Conservation (phyloP, 2,888 invertebrate species). For the Caenorhabditis sp. region DNA sequence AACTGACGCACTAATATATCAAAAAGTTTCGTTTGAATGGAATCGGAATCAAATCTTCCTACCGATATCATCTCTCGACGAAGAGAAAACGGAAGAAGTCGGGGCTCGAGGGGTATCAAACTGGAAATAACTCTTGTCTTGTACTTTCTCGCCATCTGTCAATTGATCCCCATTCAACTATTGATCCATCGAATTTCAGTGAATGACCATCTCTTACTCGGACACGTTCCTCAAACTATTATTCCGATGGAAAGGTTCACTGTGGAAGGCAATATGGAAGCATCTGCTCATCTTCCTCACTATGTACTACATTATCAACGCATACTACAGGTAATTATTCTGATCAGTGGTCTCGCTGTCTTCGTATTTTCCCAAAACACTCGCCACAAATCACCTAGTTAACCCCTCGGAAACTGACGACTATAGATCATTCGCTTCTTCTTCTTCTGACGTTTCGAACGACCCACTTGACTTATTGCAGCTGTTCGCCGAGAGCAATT, state of each 20-base stretch:
- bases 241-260: constrained; percentile 77
- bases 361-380: constrained; percentile 11
- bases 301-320: constrained; percentile 74
- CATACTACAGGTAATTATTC: constrained; percentile 69
- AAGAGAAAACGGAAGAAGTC: constrained; percentile 1
- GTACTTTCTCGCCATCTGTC: neutral
- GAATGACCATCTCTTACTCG: constrained; percentile 78
- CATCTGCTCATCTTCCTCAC: constrained; percentile 73
- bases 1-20: constrained; percentile 62
- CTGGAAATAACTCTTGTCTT: constrained; percentile 19
- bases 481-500: constrained; percentile 17
- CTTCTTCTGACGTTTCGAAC: constrained; percentile 22
- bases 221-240: constrained; percentile 76
- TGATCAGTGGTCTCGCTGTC: neutral
- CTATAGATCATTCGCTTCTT: constrained; percentile 32
- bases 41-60: constrained; percentile 53
- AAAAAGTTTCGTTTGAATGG: constrained; percentile 58
- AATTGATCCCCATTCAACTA: too few relatives aligned
- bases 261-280: constrained; percentile 79
- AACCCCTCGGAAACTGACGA: constrained; percentile 19
- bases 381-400: constrained; percentile 34
- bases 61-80: constrained; percentile 11
- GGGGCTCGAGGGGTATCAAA: constrained; percentile 7
- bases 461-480: constrained; percentile 31
- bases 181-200: constrained; percentile 27